phyloP scores from a whole-genome alignment of 2,888 invertebrate species.

The Torymus tubicola region DNA sequence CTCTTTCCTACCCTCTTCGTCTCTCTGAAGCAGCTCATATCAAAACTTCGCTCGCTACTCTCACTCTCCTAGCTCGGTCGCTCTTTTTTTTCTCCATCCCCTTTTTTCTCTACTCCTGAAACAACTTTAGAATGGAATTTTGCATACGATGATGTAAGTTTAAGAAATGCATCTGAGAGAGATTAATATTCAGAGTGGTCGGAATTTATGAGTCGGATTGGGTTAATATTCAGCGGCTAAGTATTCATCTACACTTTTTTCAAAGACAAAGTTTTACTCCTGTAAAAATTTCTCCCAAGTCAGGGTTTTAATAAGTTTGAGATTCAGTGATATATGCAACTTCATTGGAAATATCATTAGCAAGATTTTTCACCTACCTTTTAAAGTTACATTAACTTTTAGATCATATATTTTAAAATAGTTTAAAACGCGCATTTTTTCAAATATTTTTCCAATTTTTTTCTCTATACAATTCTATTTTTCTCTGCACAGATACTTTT shows the following conservation, averaged over 20 bases:
- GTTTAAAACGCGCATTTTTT: too few relatives aligned
- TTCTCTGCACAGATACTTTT: too few relatives aligned
- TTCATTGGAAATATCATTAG: too few relatives aligned
- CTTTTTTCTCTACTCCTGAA: conserved; percentile 19
- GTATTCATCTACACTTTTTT: background rate
- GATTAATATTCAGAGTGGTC: conserved; percentile 29
- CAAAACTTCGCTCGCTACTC: conserved; percentile 12
- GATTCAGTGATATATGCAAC: too few relatives aligned
- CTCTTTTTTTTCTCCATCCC: background rate
- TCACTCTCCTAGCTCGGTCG: background rate
- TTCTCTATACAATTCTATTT: too few relatives aligned
- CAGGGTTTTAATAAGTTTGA: too few relatives aligned
- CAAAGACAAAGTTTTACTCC: background rate
- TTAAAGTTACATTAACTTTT: too few relatives aligned
- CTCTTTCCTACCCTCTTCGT: background rate
- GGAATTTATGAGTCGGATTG: conserved; percentile 19
- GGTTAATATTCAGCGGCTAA: background rate
- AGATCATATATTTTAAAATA: too few relatives aligned
- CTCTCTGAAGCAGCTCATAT: conserved; percentile 2
- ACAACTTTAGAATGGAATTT: conserved; percentile 51
- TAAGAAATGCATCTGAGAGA: conserved; percentile 6
- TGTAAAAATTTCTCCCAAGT: background rate
- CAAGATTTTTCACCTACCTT: too few relatives aligned
- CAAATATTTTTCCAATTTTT: too few relatives aligned
- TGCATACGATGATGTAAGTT: conserved; percentile 47